Conservation (phyloP, 2,797 vertebrate genomes). For the Erpetoichthys calabaricus region DNA sequence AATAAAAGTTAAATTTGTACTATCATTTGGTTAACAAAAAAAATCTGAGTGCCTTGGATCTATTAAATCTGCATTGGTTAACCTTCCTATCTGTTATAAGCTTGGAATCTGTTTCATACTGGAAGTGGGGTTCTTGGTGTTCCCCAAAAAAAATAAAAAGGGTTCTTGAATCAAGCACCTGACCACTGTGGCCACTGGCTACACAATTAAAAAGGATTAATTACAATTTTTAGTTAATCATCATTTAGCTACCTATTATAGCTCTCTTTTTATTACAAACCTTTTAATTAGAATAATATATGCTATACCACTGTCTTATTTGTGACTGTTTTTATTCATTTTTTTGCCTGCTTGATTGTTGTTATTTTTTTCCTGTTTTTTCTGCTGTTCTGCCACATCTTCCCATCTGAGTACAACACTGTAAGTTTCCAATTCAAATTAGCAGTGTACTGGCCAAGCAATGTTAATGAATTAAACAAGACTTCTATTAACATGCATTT, state of each 20-base stretch:
- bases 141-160: conserved; percentile 33
- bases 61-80: conserved; percentile 69
- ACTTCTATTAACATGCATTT: no score
- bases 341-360: conserved; percentile 38
- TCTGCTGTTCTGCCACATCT: conserved; percentile 20
- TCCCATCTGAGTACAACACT: no score
- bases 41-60: conserved; percentile 93
- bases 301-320: conserved; percentile 49
- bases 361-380: conserved; percentile 41
- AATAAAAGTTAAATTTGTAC: conserved; percentile 62
- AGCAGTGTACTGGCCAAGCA: no score
- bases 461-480: no score
- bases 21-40: conserved; percentile 76
- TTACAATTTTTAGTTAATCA: conserved; percentile 72
- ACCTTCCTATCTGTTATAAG: conserved; percentile 77
- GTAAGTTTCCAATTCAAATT: no score
- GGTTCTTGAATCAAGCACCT: conserved; percentile 73
- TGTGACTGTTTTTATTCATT: conserved; percentile 38
- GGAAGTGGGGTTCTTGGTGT: conserved; percentile 53
- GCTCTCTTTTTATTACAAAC: conserved; percentile 38
- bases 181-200: conserved; percentile 55
- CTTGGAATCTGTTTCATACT: conserved; percentile 57
- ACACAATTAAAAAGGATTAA: conserved; percentile 46
- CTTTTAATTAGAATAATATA: conserved; percentile 51
- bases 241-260: conserved; percentile 69